Evolutionary conservation across 2,113 vertebrate genomes (phyloP).

Genomic region (Lasiurus cinereus): DNA sequence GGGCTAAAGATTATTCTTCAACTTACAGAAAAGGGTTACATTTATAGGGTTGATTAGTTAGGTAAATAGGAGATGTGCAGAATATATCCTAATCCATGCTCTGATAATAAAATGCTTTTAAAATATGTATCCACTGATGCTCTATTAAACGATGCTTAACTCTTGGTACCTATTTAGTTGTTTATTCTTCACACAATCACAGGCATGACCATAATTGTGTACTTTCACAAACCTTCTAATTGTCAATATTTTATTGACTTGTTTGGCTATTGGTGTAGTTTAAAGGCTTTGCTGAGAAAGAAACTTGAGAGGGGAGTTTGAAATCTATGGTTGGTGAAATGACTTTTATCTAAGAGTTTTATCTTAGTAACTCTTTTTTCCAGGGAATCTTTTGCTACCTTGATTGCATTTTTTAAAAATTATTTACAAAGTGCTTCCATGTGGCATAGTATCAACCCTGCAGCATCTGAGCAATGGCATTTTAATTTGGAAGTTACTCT

Average conservation of each 20-base stretch:
- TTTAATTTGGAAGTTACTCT: slow-evolving; percentile 52
- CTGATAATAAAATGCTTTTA: not conserved
- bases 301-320: slow-evolving; percentile 66
- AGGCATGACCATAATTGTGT: not conserved
- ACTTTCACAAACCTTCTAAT: slow-evolving; percentile 69
- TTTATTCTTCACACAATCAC: not conserved
- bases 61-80: not conserved
- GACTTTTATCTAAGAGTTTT: slow-evolving; percentile 56
- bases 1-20: not conserved
- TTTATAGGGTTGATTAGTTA: not conserved
- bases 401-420: slow-evolving; percentile 46
- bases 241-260: slow-evolving; percentile 76
- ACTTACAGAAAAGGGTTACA: not conserved
- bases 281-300: not conserved
- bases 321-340: slow-evolving; percentile 25
- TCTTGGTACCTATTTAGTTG: not conserved
- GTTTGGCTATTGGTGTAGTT: slow-evolving; percentile 12
- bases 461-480: slow-evolving; percentile 8
- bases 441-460: not conserved
- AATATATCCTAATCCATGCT: not conserved
- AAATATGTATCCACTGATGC: not conserved
- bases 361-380: not conserved
- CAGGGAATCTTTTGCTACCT: not conserved
- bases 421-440: slow-evolving; percentile 50
- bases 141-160: not conserved